A percentile compares a stretch with the other conserved stretches of the same genome.
Conservation (phyloP, 2,797 vertebrate species). For the Pygocentrus nattereri region DNA sequence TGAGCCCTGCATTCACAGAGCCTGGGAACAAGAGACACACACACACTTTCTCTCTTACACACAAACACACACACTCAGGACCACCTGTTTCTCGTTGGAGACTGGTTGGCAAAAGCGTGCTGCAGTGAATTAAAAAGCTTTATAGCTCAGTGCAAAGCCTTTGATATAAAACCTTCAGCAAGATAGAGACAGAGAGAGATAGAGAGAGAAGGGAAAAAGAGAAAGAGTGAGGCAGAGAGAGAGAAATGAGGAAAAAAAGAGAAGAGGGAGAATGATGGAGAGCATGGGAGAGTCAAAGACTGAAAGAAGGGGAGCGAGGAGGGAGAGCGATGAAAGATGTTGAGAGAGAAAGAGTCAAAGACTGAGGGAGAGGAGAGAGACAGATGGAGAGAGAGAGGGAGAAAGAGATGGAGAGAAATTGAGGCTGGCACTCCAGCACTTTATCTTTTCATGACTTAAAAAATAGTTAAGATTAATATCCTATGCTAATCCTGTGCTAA, state of each 20-base stretch:
- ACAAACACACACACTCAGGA: neutral
- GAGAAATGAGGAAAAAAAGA: no score
- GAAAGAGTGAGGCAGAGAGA: no score
- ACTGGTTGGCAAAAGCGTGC: constrained; percentile 6
- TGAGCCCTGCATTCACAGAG: constrained; percentile 46
- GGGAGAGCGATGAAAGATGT: neutral
- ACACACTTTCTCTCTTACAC: constrained; percentile 8
- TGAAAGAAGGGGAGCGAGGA: neutral
- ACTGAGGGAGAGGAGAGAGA: constrained; percentile 15
- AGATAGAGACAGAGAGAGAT: neutral
- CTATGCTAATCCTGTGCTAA: neutral
- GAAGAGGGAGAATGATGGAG: no score
- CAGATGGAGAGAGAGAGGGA: constrained; percentile 23
- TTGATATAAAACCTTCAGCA: constrained; percentile 22
- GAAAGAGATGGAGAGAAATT: neutral
- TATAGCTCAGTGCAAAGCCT: constrained; percentile 31
- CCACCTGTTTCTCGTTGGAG: constrained; percentile 47
- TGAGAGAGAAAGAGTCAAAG: neutral
- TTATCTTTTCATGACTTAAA: constrained; percentile 6
- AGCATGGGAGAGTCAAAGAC: neutral
- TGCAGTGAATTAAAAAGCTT: constrained; percentile 37
- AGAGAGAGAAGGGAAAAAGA: no score
- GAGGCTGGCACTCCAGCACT: neutral
- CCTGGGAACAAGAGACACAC: constrained; percentile 48
- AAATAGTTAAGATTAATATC: constrained; percentile 6